These are phyloP conservation scores for Gallinago media DNA, from an alignment of 2,113 vertebrate species.

Conservation along the genomic window DNA sequence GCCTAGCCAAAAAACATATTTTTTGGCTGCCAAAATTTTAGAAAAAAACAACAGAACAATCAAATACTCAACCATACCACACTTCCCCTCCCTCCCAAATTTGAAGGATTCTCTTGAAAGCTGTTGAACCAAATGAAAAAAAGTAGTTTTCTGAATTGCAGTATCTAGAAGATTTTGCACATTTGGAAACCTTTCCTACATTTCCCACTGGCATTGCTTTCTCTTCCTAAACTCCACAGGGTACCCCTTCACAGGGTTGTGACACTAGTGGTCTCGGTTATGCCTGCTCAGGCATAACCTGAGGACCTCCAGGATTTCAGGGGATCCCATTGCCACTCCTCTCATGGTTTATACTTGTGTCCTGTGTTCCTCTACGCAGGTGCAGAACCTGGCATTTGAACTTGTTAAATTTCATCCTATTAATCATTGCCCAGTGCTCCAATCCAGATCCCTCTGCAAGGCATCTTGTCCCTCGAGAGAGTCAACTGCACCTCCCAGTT, in stretches of 20 bases:
- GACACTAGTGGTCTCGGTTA: not conserved
- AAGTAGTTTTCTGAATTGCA: not conserved
- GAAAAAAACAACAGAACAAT: not conserved
- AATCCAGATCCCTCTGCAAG: not conserved
- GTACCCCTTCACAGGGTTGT: not conserved
- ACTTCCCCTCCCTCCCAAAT: not conserved
- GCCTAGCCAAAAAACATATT: too few relatives aligned
- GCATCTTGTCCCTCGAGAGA: not conserved
- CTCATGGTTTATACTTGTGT: not conserved
- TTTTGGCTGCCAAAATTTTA: not conserved
- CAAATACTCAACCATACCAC: not conserved
- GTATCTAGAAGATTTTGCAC: not conserved
- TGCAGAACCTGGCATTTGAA: not conserved
- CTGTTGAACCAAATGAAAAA: not conserved
- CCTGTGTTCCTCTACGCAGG: fast-evolving
- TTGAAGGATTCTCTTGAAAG: not conserved
- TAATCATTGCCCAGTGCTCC: not conserved
- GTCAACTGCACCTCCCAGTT: not conserved
- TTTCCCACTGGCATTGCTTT: not conserved
- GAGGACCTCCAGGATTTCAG: not conserved
- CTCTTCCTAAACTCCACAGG: not conserved
- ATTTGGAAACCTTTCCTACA: not conserved
- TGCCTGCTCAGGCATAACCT: not conserved
- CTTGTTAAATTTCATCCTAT: not conserved
- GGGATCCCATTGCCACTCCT: not conserved